Evolutionary conservation across 2,113 vertebrate genomes (phyloP).

Genomic region (Tupaia chinensis): DNA sequence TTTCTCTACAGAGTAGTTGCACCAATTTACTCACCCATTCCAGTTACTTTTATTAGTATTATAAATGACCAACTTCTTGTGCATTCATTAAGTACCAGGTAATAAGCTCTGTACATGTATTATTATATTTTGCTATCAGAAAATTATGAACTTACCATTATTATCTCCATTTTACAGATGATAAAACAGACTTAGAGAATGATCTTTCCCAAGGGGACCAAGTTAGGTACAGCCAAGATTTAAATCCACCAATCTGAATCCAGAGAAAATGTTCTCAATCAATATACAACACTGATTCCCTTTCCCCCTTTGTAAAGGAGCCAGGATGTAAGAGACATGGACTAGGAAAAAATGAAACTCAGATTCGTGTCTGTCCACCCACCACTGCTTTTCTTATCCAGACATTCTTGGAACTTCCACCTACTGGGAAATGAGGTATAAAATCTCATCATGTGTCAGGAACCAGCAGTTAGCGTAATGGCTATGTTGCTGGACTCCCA

Average conservation of each 20-base stretch:
- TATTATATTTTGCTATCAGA: not conserved
- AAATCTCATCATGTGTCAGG: not conserved
- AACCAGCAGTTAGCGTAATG: too few relatives aligned
- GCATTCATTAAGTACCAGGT: not conserved
- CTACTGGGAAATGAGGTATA: not conserved
- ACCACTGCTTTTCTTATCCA: not conserved
- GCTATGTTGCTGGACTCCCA: too few relatives aligned
- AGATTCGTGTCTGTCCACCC: not conserved
- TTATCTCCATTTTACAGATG: not conserved
- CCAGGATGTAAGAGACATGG: too few relatives aligned
- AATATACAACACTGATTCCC: too few relatives aligned
- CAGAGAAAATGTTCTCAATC: constrained; percentile 28
- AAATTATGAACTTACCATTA: not conserved
- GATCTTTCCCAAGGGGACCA: not conserved
- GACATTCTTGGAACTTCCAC: not conserved
- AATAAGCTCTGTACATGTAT: not conserved
- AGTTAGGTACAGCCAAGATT: not conserved
- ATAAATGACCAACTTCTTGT: not conserved
- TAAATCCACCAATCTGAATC: not conserved
- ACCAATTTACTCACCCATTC: not conserved
- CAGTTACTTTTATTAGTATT: not conserved
- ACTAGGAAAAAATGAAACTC: not conserved
- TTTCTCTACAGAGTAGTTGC: not conserved
- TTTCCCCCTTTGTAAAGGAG: not conserved
- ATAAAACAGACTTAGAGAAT: not conserved